Base-by-base conservation (phyloP, 2,113 vertebrate species). In the Cromileptes altivelis region DNA sequence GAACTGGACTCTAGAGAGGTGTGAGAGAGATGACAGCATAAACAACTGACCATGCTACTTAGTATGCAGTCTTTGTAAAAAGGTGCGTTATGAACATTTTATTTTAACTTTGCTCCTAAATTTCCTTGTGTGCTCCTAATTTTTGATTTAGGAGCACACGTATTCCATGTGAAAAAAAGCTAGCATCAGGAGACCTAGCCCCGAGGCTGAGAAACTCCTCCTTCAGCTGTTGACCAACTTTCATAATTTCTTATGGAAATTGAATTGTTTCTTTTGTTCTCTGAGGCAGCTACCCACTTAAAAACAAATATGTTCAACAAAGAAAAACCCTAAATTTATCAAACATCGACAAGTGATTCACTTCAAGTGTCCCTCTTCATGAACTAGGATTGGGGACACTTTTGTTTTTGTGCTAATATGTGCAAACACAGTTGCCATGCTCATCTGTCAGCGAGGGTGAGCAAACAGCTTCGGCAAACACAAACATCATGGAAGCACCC, bases 401-500 rank as follows among this genome's bases (percentile, higher is more conserved):
- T 88, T 84, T 69, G 58, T 75, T 88, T 88, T 88, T 12, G 67
- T 69, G 74, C 62, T 81, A 75, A 87, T 88, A 63, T 88, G 84
- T 68, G 84, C 75, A 92, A 93, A 93, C 89, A 86, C 79, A 80
- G 78, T 82, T 71, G 75, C 63, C 33, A 23, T 25, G 72, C 80
- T 91, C 77, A 84, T 90, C 81, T 90, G 84, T 73, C 70, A 74
- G 75, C 23, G 60, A 25, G 79, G 80, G 71, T 74, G 79, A 78
- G 65, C 77, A 88, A 91, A 90, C 84, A 90, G 65, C 85, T 76
- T 88, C 17, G 4, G 74, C 87, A 93, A 91, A 90, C 85, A 90
- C 79, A 81, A 81, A 84, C 81, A 85, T 88, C 82, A 78, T 70
- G 47, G 78, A 82, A 37, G 68, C 80, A 68, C 45, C 63, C 27